Evolutionary conservation across 2,797 vertebrate species (phyloP).

Genomic region (Chiroxiphia lanceolata): DNA sequence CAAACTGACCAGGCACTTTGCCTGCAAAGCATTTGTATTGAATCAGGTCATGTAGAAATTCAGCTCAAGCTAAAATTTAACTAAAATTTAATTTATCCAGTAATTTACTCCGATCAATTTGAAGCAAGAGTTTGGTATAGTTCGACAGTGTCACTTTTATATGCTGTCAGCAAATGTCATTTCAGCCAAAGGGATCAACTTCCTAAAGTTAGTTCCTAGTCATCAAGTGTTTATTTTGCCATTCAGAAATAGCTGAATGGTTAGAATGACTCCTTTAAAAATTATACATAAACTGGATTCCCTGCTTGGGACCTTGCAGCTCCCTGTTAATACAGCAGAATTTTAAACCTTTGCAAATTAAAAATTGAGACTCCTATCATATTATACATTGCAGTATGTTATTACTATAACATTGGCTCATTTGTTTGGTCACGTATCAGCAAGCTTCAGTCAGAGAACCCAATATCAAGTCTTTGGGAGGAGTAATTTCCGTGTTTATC

Average conservation of each 20-base stretch:
- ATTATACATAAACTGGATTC: not conserved
- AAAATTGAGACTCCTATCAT: rapidly evolving
- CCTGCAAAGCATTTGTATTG: not conserved
- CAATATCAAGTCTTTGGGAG: not conserved
- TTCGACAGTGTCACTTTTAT: not conserved
- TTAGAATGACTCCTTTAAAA: not conserved
- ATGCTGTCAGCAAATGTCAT: not conserved
- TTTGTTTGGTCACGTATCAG: not conserved
- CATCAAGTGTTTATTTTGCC: not conserved
- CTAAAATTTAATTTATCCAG: rapidly evolving
- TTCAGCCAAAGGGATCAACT: not conserved
- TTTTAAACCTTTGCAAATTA: not conserved
- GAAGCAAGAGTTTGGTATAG: not conserved
- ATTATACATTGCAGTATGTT: not conserved
- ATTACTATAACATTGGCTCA: not conserved
- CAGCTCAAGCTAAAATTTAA: not conserved
- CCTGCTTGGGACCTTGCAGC: not conserved
- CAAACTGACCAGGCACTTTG: not conserved
- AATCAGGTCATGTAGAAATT: not conserved
- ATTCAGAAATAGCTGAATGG: not conserved
- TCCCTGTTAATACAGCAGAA: not conserved
- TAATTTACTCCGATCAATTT: not conserved
- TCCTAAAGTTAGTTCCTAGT: not conserved
- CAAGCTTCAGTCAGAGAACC: not conserved
- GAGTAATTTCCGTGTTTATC: not conserved